Base-by-base conservation (phyloP, 2,888 invertebrate genomes). In the Drosophila picticornis region DNA sequence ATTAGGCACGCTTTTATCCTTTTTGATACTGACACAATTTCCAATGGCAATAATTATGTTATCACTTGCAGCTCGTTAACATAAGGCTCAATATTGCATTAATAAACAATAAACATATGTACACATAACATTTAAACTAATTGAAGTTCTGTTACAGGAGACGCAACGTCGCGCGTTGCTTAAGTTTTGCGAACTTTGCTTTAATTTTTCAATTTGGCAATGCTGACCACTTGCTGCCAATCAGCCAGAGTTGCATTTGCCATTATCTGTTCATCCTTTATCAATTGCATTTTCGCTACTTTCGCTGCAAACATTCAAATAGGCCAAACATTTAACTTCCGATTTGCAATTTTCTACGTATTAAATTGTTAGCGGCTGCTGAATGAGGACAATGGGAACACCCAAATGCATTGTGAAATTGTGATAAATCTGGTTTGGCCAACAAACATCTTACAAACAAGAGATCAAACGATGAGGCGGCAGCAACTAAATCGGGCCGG, bases 311-410 rank as follows among this genome's bases (percentile, higher is more conserved):
- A 58, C 67, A 71, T 60, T 80, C 69, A 58, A 72, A 86, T 81
- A 55, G 60, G 34, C 70, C 70, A 72, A 29, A 63, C 13, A 31
- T 48, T 77, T 88, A 77, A 90, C 86, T 86, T 88, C 90, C 88
- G 84, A 90, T 82, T 81, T 80, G 66, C 57, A 64, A 53, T 72
- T 91, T 91, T 91, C 78, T 48, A 46, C 61, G 91, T 90, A 91
- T 88, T 85, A 80, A 91, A 90, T 90, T 91, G 91, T 88, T 84
- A 77, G 62, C 58, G 68, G 58, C 31, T 50, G 59, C 57, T 77
- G 77, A 77, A 72, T 71, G 46, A 70, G 61, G 40, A 91, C 84
- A 90, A 87, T 86, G 80, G 82, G 82, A 86, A 90, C 83, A 90
- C 87, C 90, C 88, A 88, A 80, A 81, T 71, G 76, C 77, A 77